Base-by-base conservation (phyloP, 2,888 invertebrate genomes). In the Hipparchia sbordonii region DNA sequence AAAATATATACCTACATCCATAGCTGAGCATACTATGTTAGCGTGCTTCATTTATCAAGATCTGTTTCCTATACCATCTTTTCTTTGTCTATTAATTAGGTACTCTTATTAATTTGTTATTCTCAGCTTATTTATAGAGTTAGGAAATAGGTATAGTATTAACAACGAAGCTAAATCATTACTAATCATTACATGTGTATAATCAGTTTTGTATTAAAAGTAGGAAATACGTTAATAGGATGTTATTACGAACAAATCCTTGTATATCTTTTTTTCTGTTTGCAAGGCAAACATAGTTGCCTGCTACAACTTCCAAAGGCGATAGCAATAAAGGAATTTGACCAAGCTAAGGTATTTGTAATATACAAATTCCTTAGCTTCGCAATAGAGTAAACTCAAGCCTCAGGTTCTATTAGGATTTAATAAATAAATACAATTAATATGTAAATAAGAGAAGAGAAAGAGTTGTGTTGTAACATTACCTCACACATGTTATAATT, bases 51-150 rank as follows among this genome's bases (percentile, higher is more conserved):
- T 10, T 52, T 52, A 65, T 61, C 68, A 69, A 74, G 56, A 69
- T 65, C 10, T 57, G 7, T 57, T 72, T 74, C 72, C 74, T 72
- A 66, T 62, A 62, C 10, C 67, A 67, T 56, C 67, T 67, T 56
- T 57, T 67, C 56, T 56, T 67, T 56, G 67, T 67, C 56, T 67
- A 56, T 45, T 39, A 52, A 52, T 56, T 45, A 67, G 45, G 33
- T 65, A 52, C 23, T 33, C 12, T 51, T 23, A 23, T 59, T 65
- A 51, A 52, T 65, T 51, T 65, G 33, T 65, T 52, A 7, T 39
- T 10, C 9, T 33, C 6, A 65, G 33, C 6, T 10, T 2, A 51
- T 23, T 23, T 65, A 6, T 12, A 65, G 12, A 48, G 62, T 52
- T 65, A 65, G 65, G 65, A 65, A 65, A 52, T 65, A 63, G 52